Base-by-base conservation (phyloP, 2,888 invertebrate genomes). In the Scaeva pyrastri region DNA sequence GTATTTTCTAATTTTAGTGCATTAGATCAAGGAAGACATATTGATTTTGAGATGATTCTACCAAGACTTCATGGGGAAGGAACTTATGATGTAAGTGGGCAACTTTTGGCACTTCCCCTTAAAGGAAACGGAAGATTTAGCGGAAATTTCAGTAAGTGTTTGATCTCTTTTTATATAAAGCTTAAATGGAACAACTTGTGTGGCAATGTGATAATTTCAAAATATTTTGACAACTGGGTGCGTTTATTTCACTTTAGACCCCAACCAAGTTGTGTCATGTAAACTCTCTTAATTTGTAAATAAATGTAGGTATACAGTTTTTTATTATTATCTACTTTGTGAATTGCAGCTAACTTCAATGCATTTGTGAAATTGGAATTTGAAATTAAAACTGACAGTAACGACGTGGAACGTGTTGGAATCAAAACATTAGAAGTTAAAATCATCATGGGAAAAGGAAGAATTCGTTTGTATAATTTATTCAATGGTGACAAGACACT, bases 401-500 rank as follows among this genome's bases (percentile, higher is more conserved):
- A 93, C 0, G 93, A 93, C 1, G 91, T 93, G 12, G 94, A 94
- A 16, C 94, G 95, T 76, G 94, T 95, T 70, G 93, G 94, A 10
- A 94, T 96, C 6, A 94, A 94, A 72, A 94, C 95, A 10, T 94
- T 96, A 56, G 93, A 93, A 58, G 94, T 96, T 0, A 94, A 95
- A 89, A 96, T 96, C 89, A 94, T 95, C 86, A 94, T 96, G 7
- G 95, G 95, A 0, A 93, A 94, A 68, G 96, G 95, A 0, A 93
- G 93, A 12, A 93, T 97, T 88, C 94, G 95, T 84, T 92, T 97
- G 50, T 94, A 95, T n/a, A 95, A 96, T 91, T 93, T 97, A 5
- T 96, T 96, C 89, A 95, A 96, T 77, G 96, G 95, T 0, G 95
- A 97, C 87, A 93, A 93, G 81, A 94, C 95, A 87, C 91, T 96